Base-by-base conservation (phyloP, 2,888 invertebrate species). In the Scaptomyza cyrtandrae region DNA sequence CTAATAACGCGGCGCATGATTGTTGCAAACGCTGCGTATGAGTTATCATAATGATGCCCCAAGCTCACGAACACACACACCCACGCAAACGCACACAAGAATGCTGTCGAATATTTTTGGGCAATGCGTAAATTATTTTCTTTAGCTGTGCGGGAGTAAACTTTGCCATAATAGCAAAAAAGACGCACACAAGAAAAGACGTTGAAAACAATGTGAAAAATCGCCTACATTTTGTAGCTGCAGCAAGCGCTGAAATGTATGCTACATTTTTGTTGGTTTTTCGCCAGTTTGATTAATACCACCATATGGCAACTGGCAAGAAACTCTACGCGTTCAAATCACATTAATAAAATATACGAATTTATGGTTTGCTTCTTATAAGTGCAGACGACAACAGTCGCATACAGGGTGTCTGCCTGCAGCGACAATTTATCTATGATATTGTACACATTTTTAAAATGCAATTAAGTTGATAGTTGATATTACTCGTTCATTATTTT, bases 301-400 rank as follows among this genome's bases (percentile, higher is more conserved):
- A 61, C 85, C 84, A 85, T 89, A 85, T 87, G 89, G 84, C 89
- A 77, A 78, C 68, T 68, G 85, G 87, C 72, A 78, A 63, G 67
- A 59, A 76, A 72, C 78, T 70, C 81, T 50, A 66, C 70, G 87
- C 83, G 72, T 77, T 86, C 88, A 57, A 86, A 73, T 71, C 83
- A 72, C 88, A 89, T 85, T 85, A 85, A 85, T 89, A 85, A 89
- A 82, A 86, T 89, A 87, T 85, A 79, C 68, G 72, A 86, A 87
- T 89, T 89, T 89, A 88, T 84, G 88, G 78, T 61, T 75, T 78
- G 87, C 87, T 81, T 81, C 80, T 84, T 75, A 86, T 63, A 66
- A 71, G 70, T 54, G 53, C 68, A 70, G 54, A 64, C 72, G 60
- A 77, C 63, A 74, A 13, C 10, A 33, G 14, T 35, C n/a, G 37